Conservation (phyloP, 1,140 invertebrate species). For the Drosophila pseudoobscura region DNA sequence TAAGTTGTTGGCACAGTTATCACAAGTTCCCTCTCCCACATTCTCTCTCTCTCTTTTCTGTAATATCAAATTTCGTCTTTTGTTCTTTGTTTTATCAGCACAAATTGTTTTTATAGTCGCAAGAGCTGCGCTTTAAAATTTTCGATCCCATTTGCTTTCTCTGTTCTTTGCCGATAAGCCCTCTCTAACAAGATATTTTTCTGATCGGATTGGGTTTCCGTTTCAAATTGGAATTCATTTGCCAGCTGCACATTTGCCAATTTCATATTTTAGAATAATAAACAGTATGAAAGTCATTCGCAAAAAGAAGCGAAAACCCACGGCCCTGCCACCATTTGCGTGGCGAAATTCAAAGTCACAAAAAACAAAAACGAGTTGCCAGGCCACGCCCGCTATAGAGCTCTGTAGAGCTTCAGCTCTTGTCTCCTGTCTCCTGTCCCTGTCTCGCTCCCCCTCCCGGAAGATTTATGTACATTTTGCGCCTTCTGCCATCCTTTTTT, state of each 20-base stretch:
- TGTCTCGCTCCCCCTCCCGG: slow-evolving; percentile 12
- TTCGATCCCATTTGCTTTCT: neutral
- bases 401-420: slow-evolving; percentile 3
- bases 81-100: slow-evolving; percentile 63
- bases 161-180: slow-evolving; percentile 19
- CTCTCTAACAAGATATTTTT: neutral
- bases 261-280: slow-evolving; percentile 11
- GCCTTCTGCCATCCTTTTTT: too few species aligned
- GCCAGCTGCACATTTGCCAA: neutral
- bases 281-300: slow-evolving; percentile 51
- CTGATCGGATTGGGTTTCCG: neutral
- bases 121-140: slow-evolving; percentile 46
- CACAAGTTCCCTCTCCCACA: neutral
- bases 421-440: neutral
- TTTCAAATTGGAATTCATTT: neutral
- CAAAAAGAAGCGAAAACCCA: slow-evolving; percentile 57
- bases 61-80: slow-evolving; percentile 50
- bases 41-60: slow-evolving; percentile 15
- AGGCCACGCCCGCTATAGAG: slow-evolving; percentile 51
- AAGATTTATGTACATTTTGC: slow-evolving; percentile 59
- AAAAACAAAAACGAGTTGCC: slow-evolving; percentile 47
- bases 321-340: slow-evolving; percentile 49
- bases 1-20: slow-evolving; percentile 68
- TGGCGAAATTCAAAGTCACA: slow-evolving; percentile 73
- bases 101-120: slow-evolving; percentile 29